Evolutionary conservation across 2,113 vertebrate genomes (phyloP).

Genomic region (Orycteropus afer): DNA sequence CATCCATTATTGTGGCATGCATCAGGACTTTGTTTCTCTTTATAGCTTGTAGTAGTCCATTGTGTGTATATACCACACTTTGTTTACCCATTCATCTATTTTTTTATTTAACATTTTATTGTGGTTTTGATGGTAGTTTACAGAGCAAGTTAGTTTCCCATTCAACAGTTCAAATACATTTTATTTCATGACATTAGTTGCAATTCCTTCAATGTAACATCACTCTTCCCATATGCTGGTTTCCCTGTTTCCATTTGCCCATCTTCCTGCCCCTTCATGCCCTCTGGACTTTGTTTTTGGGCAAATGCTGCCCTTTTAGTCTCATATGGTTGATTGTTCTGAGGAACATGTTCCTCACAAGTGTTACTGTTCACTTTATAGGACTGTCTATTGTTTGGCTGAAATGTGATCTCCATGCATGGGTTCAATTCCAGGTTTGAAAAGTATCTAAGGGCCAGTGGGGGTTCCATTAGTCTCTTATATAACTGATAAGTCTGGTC

Average conservation of each 20-base stretch:
- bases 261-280: no score
- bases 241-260: background rate
- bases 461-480: background rate
- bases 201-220: no score
- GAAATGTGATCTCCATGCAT: background rate
- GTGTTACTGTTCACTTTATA: background rate
- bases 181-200: no score
- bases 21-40: no score
- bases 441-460: no score
- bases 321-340: no score
- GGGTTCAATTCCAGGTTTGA: background rate
- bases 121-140: background rate
- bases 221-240: background rate
- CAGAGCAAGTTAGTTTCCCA: background rate
- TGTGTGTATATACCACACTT: background rate
- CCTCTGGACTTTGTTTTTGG: no score
- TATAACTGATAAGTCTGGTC: background rate
- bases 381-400: background rate
- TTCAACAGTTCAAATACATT: background rate
- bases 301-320: no score
- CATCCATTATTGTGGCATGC: no score
- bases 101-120: background rate
- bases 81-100: background rate
- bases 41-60: background rate
- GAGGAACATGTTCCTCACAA: background rate